Evolutionary conservation across 2,113 vertebrate species (phyloP).

Genomic region (Taxidea taxus): DNA sequence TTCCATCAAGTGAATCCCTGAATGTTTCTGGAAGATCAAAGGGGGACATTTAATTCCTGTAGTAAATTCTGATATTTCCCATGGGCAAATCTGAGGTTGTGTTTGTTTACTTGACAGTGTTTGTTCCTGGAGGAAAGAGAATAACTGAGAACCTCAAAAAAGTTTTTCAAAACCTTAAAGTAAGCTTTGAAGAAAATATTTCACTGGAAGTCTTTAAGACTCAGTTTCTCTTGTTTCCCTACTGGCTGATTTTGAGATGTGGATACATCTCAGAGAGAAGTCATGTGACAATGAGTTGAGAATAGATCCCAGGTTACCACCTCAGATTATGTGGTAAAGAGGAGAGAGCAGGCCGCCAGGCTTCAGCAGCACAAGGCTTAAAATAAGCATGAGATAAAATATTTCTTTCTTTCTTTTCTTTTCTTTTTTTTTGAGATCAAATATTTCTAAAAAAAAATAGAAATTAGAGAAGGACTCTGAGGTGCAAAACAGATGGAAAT

Average conservation of each 20-base stretch:
- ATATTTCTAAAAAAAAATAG: not conserved
- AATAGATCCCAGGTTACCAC: not conserved
- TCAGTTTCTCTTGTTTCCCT: not conserved
- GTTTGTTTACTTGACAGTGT: conserved; percentile 3
- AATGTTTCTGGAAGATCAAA: conserved; percentile 20
- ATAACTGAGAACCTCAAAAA: not conserved
- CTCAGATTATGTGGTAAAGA: not conserved
- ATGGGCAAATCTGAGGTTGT: not conserved
- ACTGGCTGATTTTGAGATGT: not conserved
- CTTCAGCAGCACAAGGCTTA: not conserved
- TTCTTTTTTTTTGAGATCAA: not conserved
- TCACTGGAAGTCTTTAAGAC: not conserved
- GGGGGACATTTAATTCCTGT: not conserved
- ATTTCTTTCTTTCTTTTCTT: not conserved
- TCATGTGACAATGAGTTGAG: not conserved
- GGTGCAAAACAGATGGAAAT: not conserved
- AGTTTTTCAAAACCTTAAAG: not conserved
- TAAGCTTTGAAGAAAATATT: not conserved
- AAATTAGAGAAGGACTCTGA: not conserved
- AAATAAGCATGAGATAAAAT: not conserved
- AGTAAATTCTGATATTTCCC: not conserved
- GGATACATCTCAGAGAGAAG: not conserved
- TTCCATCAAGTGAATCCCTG: not conserved
- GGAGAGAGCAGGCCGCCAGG: not conserved
- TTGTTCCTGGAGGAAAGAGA: not conserved